Conservation (phyloP, 2,113 vertebrate species). For the Esox niger region DNA sequence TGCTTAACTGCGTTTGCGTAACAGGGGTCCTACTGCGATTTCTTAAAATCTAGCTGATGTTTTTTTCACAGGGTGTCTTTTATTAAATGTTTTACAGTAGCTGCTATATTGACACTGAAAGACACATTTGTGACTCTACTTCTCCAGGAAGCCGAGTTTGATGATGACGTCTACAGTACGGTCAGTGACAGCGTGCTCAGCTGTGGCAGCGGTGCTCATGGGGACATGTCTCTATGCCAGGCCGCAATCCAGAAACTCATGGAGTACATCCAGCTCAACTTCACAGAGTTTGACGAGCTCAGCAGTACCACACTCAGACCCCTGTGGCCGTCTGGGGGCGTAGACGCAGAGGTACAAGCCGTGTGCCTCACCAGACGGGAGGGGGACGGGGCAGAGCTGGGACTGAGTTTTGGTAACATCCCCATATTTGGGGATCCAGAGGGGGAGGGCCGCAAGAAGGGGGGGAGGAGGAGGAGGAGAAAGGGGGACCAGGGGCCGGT, state of each 20-base stretch:
- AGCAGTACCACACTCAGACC: slow-evolving; percentile 21
- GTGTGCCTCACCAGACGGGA: slow-evolving; percentile 79
- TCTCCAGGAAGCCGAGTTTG: slow-evolving; percentile 27
- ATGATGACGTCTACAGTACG: slow-evolving; percentile 22
- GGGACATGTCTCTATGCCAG: slow-evolving; percentile 75
- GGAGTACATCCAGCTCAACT: slow-evolving; percentile 93
- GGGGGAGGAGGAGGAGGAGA: slow-evolving; percentile 76
- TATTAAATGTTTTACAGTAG: no score
- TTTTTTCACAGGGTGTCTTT: no score
- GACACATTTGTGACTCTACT: not conserved
- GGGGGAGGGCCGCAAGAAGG: slow-evolving; percentile 82
- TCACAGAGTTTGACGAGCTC: slow-evolving; percentile 72
- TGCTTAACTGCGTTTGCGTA: no score
- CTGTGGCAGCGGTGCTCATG: slow-evolving; percentile 30
- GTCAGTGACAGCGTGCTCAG: not conserved
- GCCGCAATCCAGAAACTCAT: slow-evolving; percentile 87
- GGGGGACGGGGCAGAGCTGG: slow-evolving; percentile 75
- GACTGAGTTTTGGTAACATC: slow-evolving; percentile 93
- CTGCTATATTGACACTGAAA: no score
- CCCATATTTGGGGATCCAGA: slow-evolving; percentile 91
- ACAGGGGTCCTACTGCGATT: no score
- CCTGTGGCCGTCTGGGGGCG: slow-evolving; percentile 30
- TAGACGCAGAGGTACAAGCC: slow-evolving; percentile 82
- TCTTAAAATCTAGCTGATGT: no score
- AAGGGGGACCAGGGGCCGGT: slow-evolving; percentile 82